Conservation (phyloP, 2,113 vertebrate genomes). For the Tyto alba region DNA sequence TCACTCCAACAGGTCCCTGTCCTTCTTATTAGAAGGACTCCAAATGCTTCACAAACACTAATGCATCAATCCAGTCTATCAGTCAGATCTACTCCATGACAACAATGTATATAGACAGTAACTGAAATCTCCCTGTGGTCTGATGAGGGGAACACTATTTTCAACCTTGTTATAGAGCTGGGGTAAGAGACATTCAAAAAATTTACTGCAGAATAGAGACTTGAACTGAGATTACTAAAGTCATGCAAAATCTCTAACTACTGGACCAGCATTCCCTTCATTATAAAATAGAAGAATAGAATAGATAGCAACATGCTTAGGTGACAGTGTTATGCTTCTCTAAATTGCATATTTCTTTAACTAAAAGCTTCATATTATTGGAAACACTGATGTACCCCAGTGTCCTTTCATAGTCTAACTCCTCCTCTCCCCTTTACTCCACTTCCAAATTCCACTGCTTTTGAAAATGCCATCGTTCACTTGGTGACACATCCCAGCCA, state of each 20-base stretch:
- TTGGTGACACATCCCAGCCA: constrained; percentile 56
- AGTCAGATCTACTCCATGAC: not conserved
- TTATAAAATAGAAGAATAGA: not conserved
- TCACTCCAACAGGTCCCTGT: too few relatives aligned
- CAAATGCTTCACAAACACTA: not conserved
- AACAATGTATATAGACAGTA: not conserved
- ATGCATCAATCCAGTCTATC: not conserved
- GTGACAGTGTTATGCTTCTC: not conserved
- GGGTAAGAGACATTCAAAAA: not conserved
- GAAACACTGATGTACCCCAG: not conserved
- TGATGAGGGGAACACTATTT: not conserved
- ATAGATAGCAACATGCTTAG: not conserved
- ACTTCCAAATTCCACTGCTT: not conserved
- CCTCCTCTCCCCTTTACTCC: not conserved
- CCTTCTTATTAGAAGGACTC: not conserved
- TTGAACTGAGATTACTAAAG: not conserved
- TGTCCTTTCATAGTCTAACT: not conserved
- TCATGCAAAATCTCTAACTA: not conserved
- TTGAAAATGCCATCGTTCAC: constrained; percentile 22
- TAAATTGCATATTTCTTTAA: not conserved
- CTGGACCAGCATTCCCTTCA: not conserved
- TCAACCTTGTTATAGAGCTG: not conserved
- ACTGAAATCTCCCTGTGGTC: not conserved
- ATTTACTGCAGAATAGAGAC: not conserved
- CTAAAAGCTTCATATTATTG: not conserved